These are phyloP conservation scores for Cephus sareptanus DNA, from an alignment of 2,888 invertebrate species.

Conservation along the genomic window DNA sequence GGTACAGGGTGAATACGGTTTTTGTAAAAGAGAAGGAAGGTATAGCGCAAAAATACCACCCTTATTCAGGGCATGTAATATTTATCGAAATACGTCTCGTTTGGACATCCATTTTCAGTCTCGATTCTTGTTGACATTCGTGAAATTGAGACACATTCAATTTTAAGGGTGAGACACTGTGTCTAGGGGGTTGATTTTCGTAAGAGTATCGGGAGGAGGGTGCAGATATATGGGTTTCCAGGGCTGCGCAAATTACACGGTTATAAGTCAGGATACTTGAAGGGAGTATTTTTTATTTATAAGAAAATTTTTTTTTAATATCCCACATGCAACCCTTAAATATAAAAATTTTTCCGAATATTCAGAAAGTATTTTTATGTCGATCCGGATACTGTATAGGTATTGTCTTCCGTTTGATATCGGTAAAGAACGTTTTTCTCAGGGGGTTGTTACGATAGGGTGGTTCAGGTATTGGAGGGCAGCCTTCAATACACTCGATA, in stretches of 20 bases:
- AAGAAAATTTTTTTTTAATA: background rate
- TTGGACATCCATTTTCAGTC: slow-evolving; percentile 42
- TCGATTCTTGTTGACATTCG: slow-evolving; percentile 52
- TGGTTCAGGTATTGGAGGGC: background rate
- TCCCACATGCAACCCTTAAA: background rate
- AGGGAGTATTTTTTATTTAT: background rate
- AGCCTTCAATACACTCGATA: slow-evolving; percentile 60
- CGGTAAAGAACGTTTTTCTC: background rate
- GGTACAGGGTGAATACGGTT: background rate
- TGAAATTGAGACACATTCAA: slow-evolving; percentile 48
- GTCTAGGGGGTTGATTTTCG: background rate
- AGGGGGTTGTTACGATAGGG: background rate
- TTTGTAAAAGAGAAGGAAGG: background rate
- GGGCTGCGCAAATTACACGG: slow-evolving; percentile 18
- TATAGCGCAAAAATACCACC: background rate
- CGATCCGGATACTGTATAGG: background rate
- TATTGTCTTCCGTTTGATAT: background rate
- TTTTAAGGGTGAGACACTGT: slow-evolving; percentile 28
- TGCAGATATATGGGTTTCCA: background rate
- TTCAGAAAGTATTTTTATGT: background rate
- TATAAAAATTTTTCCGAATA: background rate
- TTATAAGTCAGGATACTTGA: slow-evolving; percentile 16
- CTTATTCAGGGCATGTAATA: slow-evolving; percentile 17
- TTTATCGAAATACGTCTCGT: slow-evolving; percentile 42
- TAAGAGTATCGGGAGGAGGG: background rate